Percentiles rank a stretch among this genome's conserved stretches.
Conservation (phyloP, 2,113 vertebrate species). For the Forbesichthys agassizii region DNA sequence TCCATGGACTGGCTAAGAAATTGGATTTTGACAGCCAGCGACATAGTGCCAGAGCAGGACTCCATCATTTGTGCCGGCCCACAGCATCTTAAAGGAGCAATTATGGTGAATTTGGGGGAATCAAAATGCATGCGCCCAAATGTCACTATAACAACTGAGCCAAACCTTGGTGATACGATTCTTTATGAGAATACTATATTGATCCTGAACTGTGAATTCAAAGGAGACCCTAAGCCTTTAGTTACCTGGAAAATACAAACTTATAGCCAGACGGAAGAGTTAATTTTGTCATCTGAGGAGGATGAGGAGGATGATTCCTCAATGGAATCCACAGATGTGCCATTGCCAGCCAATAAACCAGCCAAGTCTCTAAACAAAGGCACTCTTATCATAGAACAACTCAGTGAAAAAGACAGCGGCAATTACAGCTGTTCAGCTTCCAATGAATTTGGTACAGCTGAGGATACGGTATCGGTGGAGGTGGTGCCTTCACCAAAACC, state of each 20-base stretch:
- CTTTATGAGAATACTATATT: conserved; percentile 78
- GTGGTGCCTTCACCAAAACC: conserved; percentile 75
- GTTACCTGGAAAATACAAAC: conserved; percentile 85
- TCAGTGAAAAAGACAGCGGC: conserved; percentile 84
- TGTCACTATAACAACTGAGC: conserved; percentile 71
- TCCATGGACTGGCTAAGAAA: conserved; percentile 86
- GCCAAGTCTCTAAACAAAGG: conserved; percentile 85
- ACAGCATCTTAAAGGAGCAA: conserved; percentile 74
- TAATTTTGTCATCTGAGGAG: conserved; percentile 58
- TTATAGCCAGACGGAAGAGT: conserved; percentile 70
- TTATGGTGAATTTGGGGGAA: conserved; percentile 73
- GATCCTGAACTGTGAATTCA: conserved; percentile 79
- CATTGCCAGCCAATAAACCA: conserved; percentile 49
- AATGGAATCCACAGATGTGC: conserved; percentile 37
- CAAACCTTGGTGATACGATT: conserved; percentile 65
- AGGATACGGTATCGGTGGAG: conserved; percentile 75
- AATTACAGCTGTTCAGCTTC: conserved; percentile 87
- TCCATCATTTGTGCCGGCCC: conserved; percentile 84
- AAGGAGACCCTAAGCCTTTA: conserved; percentile 81
- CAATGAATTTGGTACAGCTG: conserved; percentile 85
- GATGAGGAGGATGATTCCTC: conserved; percentile 31
- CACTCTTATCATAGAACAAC: conserved; percentile 81
- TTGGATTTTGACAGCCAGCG: conserved; percentile 84
- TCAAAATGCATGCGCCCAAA: conserved; percentile 77
- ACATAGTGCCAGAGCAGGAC: conserved; percentile 82